phyloP scores from a whole-genome alignment of 2,113 vertebrate genomes.

The Nasalis larvatus region DNA sequence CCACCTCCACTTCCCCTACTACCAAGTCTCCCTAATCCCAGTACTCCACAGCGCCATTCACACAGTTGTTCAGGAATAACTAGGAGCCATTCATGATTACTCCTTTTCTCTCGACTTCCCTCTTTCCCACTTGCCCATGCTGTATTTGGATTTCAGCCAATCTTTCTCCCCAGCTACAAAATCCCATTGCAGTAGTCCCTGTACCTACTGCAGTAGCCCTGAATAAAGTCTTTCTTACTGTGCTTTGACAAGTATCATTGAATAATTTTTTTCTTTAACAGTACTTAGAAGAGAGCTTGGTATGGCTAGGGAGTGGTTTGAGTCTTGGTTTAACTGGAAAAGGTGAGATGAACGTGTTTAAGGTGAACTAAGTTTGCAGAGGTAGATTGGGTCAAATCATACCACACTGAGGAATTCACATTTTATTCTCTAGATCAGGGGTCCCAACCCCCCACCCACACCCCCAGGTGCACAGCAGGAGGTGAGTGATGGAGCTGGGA shows the following conservation, averaged over 20 bases:
- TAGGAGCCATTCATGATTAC: neutral
- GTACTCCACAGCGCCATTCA: neutral
- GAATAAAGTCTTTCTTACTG: neutral
- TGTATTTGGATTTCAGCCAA: neutral
- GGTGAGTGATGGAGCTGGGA: too few relatives aligned
- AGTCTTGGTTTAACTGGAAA: constrained; percentile 1
- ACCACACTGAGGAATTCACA: neutral
- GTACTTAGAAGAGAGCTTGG: neutral
- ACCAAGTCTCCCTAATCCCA: neutral
- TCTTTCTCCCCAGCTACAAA: neutral
- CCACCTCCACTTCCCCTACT: neutral
- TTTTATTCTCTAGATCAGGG: neutral
- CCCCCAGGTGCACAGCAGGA: too few relatives aligned
- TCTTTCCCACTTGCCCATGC: neutral
- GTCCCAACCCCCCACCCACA: too few relatives aligned
- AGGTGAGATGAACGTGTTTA: neutral
- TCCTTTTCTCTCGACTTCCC: neutral
- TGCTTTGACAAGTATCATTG: neutral
- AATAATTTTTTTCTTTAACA: neutral
- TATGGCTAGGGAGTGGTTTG: neutral
- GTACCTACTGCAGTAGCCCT: neutral
- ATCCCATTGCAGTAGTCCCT: neutral
- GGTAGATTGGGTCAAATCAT: neutral
- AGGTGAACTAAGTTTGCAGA: neutral
- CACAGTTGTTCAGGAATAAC: neutral